phyloP scores from a whole-genome alignment of 2,113 vertebrate genomes.

The Eurystomus gularis region DNA sequence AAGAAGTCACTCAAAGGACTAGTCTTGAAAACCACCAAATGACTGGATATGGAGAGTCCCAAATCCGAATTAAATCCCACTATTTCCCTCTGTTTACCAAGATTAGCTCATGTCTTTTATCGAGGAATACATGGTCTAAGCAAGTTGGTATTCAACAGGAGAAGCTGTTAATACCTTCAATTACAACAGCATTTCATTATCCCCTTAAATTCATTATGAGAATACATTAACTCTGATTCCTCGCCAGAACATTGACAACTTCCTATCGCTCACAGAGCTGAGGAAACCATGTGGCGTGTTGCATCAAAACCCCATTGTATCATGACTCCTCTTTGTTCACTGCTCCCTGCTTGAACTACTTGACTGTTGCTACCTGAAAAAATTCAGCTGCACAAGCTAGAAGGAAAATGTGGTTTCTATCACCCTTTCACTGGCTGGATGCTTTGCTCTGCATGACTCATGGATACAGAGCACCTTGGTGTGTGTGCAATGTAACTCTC shows the following conservation, averaged over 20 bases:
- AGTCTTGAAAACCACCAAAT: not conserved
- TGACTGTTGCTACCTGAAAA: not conserved
- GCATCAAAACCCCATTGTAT: not conserved
- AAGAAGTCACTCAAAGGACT: not conserved
- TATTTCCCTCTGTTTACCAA: slow-evolving; percentile 42
- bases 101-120: slow-evolving; percentile 36
- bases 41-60: not conserved
- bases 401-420: not conserved
- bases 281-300: not conserved
- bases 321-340: not conserved
- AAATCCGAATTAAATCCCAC: not conserved
- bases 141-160: slow-evolving; percentile 41
- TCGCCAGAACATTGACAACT: slow-evolving; percentile 8
- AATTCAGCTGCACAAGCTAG: not conserved
- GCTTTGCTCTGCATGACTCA: not conserved
- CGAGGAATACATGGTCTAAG: slow-evolving; percentile 3
- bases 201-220: slow-evolving; percentile 31
- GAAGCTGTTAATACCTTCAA: slow-evolving; percentile 59
- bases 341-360: not conserved
- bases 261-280: not conserved
- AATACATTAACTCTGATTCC: slow-evolving; percentile 13
- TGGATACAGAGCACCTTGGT: not conserved
- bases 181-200: slow-evolving; percentile 62
- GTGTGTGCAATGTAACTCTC: accelerated
- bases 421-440: not conserved